Conservation (phyloP, 2,797 vertebrate species). For the Echeneis naucrates region DNA sequence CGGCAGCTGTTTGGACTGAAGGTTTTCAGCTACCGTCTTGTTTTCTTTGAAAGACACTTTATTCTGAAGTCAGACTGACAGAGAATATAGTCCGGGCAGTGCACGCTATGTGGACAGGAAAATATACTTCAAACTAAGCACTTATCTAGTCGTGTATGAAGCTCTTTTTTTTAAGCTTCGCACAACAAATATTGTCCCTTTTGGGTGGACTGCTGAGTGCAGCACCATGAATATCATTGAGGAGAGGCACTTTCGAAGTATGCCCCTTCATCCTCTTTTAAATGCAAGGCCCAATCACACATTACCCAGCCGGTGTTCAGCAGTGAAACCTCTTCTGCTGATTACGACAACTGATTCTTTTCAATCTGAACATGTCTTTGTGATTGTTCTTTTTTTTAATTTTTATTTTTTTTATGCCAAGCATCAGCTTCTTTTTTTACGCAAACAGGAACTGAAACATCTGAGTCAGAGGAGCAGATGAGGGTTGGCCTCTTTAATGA, state of each 20-base stretch:
- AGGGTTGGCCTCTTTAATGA: too few species aligned
- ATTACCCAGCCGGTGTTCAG: not conserved
- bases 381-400: too few species aligned
- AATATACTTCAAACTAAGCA: constrained; percentile 2
- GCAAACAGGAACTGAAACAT: not conserved
- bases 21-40: not conserved
- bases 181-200: not conserved
- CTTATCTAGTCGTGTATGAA: not conserved
- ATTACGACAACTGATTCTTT: not conserved
- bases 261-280: not conserved
- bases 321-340: not conserved
- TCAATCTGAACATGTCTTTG: not conserved
- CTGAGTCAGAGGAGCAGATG: not conserved
- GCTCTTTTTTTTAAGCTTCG: not conserved
- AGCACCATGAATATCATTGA: not conserved
- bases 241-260: not conserved
- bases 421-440: not conserved
- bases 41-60: not conserved
- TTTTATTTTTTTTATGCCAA: too few species aligned
- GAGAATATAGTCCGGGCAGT: not conserved
- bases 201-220: not conserved
- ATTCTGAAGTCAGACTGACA: not conserved
- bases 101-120: not conserved
- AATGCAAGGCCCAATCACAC: not conserved
- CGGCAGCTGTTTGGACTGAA: constrained; percentile 25